These are phyloP conservation scores for Epinotia brunnichana DNA, from an alignment of 2,888 invertebrate species.

Conservation along the genomic window DNA sequence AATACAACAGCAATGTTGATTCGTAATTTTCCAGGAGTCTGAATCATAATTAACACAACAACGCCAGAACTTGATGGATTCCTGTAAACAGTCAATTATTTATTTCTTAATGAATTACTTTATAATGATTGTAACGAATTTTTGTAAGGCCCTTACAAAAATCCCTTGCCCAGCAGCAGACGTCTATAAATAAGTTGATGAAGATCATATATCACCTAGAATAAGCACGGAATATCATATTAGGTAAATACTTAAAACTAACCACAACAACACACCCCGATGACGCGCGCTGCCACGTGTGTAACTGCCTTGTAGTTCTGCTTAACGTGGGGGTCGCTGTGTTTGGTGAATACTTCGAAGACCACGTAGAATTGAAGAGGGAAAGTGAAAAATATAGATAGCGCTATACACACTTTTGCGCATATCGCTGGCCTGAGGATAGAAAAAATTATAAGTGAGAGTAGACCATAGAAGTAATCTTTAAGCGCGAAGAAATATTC, in stretches of 20 bases:
- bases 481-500: not conserved
- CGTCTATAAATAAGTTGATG: not conserved
- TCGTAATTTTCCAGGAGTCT: not conserved
- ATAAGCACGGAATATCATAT: not conserved
- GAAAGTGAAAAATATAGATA: conserved; percentile 96
- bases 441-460: conserved; percentile 12
- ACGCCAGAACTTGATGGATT: not conserved
- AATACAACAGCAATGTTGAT: not conserved
- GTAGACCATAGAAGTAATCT: not conserved
- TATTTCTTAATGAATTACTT: too few species aligned
- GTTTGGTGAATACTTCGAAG: conserved; percentile 92
- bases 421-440: conserved; percentile 87
- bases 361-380: conserved; percentile 97
- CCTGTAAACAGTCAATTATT: too few species aligned
- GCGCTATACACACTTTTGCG: conserved; percentile 92
- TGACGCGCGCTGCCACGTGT: conserved; percentile 61
- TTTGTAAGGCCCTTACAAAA: not conserved
- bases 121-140: too few species aligned
- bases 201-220: not conserved
- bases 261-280: conserved; percentile 76
- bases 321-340: conserved; percentile 87
- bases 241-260: conserved; percentile 47
- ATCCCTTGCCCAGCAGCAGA: not conserved
- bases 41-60: not conserved
- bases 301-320: conserved; percentile 59